Conservation (phyloP, 1,140 invertebrate species). For the Sitodiplosis mosellana region DNA sequence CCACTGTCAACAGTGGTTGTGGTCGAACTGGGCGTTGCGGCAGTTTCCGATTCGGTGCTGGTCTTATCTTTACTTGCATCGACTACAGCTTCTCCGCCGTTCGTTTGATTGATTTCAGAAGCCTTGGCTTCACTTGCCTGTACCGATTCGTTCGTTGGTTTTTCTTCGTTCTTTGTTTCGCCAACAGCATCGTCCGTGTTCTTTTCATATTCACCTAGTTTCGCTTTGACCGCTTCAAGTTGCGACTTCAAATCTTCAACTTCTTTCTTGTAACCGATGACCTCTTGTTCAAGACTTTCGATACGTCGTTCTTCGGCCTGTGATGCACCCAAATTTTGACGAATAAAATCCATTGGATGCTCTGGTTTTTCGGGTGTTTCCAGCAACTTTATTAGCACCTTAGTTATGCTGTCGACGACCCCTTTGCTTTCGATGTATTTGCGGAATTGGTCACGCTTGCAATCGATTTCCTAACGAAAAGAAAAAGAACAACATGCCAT, state of each 20-base stretch:
- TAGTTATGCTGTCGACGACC: constrained; percentile 79
- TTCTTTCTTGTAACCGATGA: background rate
- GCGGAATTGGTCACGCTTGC: constrained; percentile 80
- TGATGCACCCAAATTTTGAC: constrained; percentile 30
- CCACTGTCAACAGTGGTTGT: no score
- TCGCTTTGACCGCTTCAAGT: background rate
- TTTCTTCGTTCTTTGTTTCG: background rate
- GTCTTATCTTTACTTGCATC: no score
- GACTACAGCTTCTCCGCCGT: no score
- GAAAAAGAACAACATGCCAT: background rate
- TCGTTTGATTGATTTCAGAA: no score
- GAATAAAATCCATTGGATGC: constrained; percentile 68
- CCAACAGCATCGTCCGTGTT: background rate
- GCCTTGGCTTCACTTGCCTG: background rate
- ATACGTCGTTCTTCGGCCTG: constrained; percentile 17
- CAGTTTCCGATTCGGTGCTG: no score
- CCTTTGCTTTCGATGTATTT: constrained; percentile 81
- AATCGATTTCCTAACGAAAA: constrained; percentile 47
- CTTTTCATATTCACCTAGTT: background rate
- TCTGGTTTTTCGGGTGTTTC: constrained; percentile 77
- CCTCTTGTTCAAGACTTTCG: constrained; percentile 16
- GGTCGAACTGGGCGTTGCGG: no score
- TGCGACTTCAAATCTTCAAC: constrained; percentile 13
- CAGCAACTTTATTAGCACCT: constrained; percentile 67
- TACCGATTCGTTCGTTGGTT: background rate